Evolutionary conservation across 2,888 invertebrate species (phyloP), one percentile per base, ranked within the genome.

Genomic region (Noctuana brunneofusca): DNA sequence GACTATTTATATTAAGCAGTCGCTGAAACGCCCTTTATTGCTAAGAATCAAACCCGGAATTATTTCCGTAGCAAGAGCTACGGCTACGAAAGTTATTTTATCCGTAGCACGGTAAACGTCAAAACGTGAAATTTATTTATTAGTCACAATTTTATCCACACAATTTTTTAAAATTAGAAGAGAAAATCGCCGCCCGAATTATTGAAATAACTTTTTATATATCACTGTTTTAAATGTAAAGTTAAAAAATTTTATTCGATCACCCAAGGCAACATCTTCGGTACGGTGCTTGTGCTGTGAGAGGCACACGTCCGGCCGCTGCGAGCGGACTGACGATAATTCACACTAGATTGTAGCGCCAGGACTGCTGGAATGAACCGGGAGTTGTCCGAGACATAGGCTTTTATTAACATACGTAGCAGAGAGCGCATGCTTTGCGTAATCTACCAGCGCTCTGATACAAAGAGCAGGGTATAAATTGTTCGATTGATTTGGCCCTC

Each of bases 341-440:
- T 58, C 58, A 58, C 41, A 50, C 41, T 41, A 20, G 27, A 52
- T 52, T 38, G 58, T 41, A 50, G 58, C 58, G 58, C 58, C 22
- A 5, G 35, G 58, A 4, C 5, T 6, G 9, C 5, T 6, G 16
- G 52, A 38, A 20, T 11, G 20, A 41, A 35, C 41, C 18, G 24
- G 49, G 48, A 8, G 32, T 35, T 14, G 38, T 50, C 38, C 57
- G 57, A 38, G 38, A 35, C 38, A 22, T 53, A 38, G 53, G 38
- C 1, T 35, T 48, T 24, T 49, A 16, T 22, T 48, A 27, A 12
- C 14, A 38, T 53, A 53, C 35, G 16, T n/a, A 16, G 16, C 46
- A 4, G 46, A 3, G 46, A 9, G 46, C 46, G 46, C 20, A 46
- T 20, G 46, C 20, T 18, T 9, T 46, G 46, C 46, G 46, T 46